phyloP scores from a whole-genome alignment of 2,797 vertebrate species.

The Simalia tracyae region DNA sequence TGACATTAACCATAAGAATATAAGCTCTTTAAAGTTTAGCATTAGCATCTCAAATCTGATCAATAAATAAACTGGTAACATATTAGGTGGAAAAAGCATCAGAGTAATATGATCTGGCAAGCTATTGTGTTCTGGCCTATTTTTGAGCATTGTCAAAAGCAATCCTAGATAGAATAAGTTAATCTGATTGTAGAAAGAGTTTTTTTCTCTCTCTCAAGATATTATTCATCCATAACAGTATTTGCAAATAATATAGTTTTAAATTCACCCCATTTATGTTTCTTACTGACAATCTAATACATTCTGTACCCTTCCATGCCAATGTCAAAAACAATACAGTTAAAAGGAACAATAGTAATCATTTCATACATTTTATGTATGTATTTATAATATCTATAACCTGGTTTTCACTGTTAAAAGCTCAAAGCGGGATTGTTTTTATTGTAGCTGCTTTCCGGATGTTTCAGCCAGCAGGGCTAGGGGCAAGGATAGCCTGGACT shows the following conservation, averaged over 20 bases:
- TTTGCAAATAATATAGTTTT: not conserved
- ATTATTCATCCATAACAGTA: not conserved
- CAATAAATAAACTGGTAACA: not conserved
- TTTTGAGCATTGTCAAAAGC: not conserved
- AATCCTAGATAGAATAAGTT: not conserved
- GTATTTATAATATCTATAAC: not conserved
- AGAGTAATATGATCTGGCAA: not conserved
- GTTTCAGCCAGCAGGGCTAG: not conserved
- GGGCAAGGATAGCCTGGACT: not conserved
- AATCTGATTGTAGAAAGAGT: not conserved
- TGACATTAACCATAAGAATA: not conserved
- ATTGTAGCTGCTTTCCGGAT: not conserved
- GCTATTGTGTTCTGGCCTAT: not conserved
- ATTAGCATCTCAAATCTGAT: not conserved
- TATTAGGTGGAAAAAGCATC: not conserved
- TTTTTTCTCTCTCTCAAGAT: not conserved
- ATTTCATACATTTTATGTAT: not conserved
- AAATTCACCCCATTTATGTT: not conserved
- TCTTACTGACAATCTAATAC: not conserved
- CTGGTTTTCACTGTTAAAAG: not conserved
- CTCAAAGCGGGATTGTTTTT: not conserved
- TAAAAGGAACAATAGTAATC: not conserved
- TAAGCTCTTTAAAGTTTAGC: not conserved
- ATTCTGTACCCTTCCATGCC: not conserved
- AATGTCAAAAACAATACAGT: conserved; percentile 11